These are phyloP conservation scores for Arctia plantaginis DNA, from an alignment of 2,888 invertebrate species.

Conservation along the genomic window DNA sequence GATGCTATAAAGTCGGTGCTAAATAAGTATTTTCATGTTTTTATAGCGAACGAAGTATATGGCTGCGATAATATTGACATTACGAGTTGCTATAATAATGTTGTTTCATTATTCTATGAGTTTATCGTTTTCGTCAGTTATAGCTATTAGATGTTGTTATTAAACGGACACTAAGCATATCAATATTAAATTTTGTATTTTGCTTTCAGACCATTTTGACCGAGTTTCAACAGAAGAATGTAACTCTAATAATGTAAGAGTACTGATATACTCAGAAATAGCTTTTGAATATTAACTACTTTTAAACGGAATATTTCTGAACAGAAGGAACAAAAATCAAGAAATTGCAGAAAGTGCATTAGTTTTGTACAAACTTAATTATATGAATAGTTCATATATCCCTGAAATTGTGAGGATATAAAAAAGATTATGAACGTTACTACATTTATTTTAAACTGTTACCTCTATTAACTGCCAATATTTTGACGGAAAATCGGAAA, in stretches of 20 bases:
- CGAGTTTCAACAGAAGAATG: background rate
- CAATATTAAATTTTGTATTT: background rate
- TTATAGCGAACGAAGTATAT: constrained; percentile 66
- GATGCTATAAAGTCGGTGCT: constrained; percentile 68
- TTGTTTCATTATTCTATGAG: constrained; percentile 62
- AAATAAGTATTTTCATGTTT: constrained; percentile 71
- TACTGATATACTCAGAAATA: background rate
- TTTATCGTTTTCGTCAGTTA: constrained; percentile 59
- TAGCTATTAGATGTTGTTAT: constrained; percentile 35
- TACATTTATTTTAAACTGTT: background rate
- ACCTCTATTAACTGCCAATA: background rate
- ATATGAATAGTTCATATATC: background rate
- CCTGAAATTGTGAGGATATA: background rate
- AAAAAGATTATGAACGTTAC: background rate
- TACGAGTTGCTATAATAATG: constrained; percentile 61
- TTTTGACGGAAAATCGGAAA: background rate
- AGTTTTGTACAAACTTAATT: background rate
- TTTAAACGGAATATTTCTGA: no score
- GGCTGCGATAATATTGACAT: constrained; percentile 60
- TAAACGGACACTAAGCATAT: constrained; percentile 29
- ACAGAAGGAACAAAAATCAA: background rate
- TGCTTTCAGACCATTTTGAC: background rate
- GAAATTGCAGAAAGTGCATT: background rate
- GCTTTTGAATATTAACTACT: background rate
- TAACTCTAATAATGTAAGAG: background rate